A percentile compares a stretch with the other conserved stretches of the same genome.
These are phyloP conservation scores for Sanderia malayensis DNA, from an alignment of 30 jellyfish, hydroid and myxozoan genomes.

Conservation along the genomic window DNA sequence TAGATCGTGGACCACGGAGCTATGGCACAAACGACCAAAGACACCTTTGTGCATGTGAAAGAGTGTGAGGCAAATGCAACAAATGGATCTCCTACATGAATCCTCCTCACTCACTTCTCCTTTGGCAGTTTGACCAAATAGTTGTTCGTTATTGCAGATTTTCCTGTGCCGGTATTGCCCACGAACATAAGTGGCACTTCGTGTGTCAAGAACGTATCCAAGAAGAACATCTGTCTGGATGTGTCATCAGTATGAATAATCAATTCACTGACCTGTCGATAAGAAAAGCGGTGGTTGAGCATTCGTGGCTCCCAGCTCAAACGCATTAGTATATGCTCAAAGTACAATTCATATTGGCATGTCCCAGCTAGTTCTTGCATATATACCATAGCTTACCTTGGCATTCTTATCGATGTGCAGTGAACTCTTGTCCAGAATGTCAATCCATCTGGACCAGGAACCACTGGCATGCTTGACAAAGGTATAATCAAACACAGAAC, in stretches of 20 bases:
- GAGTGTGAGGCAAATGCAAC: too few relatives aligned
- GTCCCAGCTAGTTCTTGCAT: too few relatives aligned
- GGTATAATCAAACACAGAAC: conserved; percentile 76
- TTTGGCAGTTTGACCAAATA: conserved; percentile 81
- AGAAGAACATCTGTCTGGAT: conserved; percentile 83
- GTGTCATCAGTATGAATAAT: conserved; percentile 96
- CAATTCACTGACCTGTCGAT: conserved; percentile 77
- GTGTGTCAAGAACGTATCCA: conserved; percentile 71
- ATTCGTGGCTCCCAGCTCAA: too few relatives aligned
- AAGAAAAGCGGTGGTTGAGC: too few relatives aligned
- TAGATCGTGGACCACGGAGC: too few relatives aligned
- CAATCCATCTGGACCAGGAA: conserved; percentile 96
- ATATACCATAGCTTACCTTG: conserved; percentile 60
- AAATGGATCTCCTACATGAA: too few relatives aligned
- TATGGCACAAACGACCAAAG: too few relatives aligned
- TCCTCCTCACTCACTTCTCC: conserved; percentile 84
- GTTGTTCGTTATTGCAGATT: conserved; percentile 93
- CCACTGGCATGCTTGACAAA: conserved; percentile 91
- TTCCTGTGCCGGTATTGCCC: conserved; percentile 98
- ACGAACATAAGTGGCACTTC: conserved; percentile 91
- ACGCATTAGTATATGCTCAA: too few relatives aligned
- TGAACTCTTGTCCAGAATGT: conserved; percentile 70
- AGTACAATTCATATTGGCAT: too few relatives aligned
- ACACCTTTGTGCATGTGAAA: too few relatives aligned
- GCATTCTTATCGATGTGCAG: conserved; percentile 79